These are phyloP conservation scores for Nomada goodeniana DNA, from an alignment of 2,888 invertebrate species.

Conservation along the genomic window DNA sequence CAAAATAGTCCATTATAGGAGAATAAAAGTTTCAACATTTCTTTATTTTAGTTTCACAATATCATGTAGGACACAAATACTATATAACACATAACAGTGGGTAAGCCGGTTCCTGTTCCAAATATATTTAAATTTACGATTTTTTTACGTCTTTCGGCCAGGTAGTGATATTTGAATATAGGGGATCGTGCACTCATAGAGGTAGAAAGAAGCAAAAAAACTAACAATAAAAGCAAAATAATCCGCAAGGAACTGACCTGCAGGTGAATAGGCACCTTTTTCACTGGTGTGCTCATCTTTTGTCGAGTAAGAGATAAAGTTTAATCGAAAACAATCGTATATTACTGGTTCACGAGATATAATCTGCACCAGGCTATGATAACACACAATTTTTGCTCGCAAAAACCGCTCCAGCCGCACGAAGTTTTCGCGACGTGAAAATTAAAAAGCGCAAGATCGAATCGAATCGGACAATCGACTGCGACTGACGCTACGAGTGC, in stretches of 20 bases:
- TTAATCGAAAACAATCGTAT: conserved; percentile 15
- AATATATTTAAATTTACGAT: neutral
- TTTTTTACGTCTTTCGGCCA: conserved; percentile 28
- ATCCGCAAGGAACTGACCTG: conserved; percentile 88
- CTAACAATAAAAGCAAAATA: conserved; percentile 21
- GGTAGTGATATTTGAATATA: conserved; percentile 4
- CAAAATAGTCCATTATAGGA: too few relatives aligned
- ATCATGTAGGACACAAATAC: conserved; percentile 10
- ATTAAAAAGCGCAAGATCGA: conserved; percentile 41
- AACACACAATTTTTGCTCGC: conserved; percentile 44
- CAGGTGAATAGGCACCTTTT: conserved; percentile 97
- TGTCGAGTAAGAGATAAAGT: conserved; percentile 25
- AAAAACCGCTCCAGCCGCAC: conserved; percentile 21
- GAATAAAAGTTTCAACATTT: neutral
- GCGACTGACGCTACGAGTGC: conserved; percentile 57
- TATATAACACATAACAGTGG: conserved; percentile 18
- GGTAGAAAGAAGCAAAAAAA: neutral
- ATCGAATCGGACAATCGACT: conserved; percentile 57
- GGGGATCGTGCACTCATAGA: neutral
- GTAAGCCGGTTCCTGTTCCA: conserved; percentile 39
- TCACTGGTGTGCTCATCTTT: conserved; percentile 92
- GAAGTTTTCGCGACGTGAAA: conserved; percentile 11
- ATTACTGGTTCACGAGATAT: conserved; percentile 6
- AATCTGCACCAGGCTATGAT: conserved; percentile 14
- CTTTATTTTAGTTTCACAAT: neutral